These are phyloP conservation scores for Drosophila fulvimacula DNA, from an alignment of 2,888 invertebrate species.

Conservation along the genomic window DNA sequence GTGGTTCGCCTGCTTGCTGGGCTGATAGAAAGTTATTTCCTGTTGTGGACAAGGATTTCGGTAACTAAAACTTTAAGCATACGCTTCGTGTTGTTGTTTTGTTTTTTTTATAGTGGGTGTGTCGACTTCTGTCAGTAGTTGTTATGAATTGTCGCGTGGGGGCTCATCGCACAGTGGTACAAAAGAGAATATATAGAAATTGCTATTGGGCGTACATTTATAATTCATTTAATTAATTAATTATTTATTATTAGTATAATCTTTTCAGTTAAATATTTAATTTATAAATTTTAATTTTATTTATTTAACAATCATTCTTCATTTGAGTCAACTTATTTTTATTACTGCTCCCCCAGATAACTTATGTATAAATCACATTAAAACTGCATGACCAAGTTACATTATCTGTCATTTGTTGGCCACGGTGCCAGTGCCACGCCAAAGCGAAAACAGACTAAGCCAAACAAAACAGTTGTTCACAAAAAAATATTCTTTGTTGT, in stretches of 20 bases:
- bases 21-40: constrained; percentile 42
- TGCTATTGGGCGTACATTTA: no score
- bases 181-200: no score
- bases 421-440: constrained; percentile 48
- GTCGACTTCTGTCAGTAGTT: constrained; percentile 14
- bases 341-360: no score
- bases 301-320: no score
- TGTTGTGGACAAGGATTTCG: constrained; percentile 54
- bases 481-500: constrained; percentile 65
- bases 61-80: constrained; percentile 73
- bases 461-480: constrained; percentile 53
- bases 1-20: constrained; percentile 18
- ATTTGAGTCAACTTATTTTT: no score
- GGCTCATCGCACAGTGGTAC: constrained; percentile 1
- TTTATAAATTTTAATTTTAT: no score
- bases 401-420: constrained; percentile 8
- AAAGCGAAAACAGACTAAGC: constrained; percentile 31
- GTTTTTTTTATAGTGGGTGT: constrained; percentile 37
- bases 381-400: neutral
- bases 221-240: no score
- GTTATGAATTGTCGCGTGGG: constrained; percentile 13
- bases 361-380: neutral
- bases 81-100: constrained; percentile 47
- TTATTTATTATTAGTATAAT: no score
- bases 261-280: no score